Percentiles rank a stretch among this genome's conserved stretches.
Evolutionary conservation across 2,888 invertebrate genomes (phyloP).

Genomic region (Drosophila merina): DNA sequence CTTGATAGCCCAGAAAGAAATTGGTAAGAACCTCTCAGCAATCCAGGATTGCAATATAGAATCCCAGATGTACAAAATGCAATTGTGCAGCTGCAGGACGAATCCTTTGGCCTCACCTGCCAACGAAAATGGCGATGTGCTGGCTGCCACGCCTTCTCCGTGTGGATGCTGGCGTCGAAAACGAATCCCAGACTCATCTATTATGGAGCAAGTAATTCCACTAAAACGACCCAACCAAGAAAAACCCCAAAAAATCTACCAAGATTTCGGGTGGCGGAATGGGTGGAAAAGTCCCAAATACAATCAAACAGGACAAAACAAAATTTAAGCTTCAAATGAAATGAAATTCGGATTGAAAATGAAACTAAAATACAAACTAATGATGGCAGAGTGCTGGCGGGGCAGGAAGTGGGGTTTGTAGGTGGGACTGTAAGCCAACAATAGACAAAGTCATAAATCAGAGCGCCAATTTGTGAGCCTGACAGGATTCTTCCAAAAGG

Average conservation of each 20-base stretch:
- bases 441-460: conserved; percentile 76
- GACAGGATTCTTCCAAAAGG: conserved; percentile 59
- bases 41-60: background rate
- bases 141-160: conserved; percentile 12
- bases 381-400: conserved; percentile 18
- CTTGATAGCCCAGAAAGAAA: background rate
- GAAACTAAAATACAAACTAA: conserved; percentile 69
- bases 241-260: conserved; percentile 20
- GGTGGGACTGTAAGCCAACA: conserved; percentile 49
- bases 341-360: conserved; percentile 72
- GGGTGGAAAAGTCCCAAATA: conserved; percentile 34
- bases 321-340: conserved; percentile 69
- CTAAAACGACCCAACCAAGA: conserved; percentile 63
- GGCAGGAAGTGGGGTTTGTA: background rate
- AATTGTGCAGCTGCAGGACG: conserved; percentile 10
- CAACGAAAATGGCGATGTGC: conserved; percentile 5
- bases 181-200: conserved; percentile 56
- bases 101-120: conserved; percentile 20
- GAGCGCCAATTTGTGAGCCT: conserved; percentile 74
- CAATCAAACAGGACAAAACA: conserved; percentile 48
- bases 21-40: background rate
- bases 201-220: conserved; percentile 75
- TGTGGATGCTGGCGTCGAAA: conserved; percentile 40
- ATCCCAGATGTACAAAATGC: background rate
- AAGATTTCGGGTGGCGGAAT: background rate